Percentiles rank a stretch among this genome's conserved stretches.
phyloP scores from a whole-genome alignment of 2,888 invertebrate genomes.

The Laothoe populi region DNA sequence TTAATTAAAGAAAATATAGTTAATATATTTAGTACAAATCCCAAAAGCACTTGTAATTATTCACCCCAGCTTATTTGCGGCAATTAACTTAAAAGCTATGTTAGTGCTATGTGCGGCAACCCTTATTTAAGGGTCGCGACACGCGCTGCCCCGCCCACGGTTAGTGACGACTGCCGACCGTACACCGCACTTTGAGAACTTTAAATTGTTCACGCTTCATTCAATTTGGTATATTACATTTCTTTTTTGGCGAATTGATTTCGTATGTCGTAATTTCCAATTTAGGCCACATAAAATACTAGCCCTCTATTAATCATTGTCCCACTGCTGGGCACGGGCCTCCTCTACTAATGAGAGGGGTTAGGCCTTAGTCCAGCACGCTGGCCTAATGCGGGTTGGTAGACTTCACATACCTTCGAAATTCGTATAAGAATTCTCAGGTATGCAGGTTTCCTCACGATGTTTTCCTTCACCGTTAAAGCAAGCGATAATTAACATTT shows the following conservation, averaged over 20 bases:
- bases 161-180: conserved; percentile 61
- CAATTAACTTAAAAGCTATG: conserved; percentile 79
- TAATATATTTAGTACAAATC: conserved; percentile 27
- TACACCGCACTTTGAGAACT: conserved; percentile 28
- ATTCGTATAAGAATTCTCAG: too few relatives aligned
- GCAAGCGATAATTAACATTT: too few relatives aligned
- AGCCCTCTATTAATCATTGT: too few relatives aligned
- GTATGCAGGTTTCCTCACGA: too few relatives aligned
- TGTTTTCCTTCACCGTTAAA: too few relatives aligned
- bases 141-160: conserved; percentile 76
- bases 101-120: conserved; percentile 67
- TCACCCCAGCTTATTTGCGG: conserved; percentile 64
- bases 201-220: conserved; percentile 22
- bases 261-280: not conserved
- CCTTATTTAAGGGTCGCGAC: conserved; percentile 72
- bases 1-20: conserved; percentile 21
- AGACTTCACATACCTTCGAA: too few relatives aligned
- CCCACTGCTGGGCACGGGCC: too few relatives aligned
- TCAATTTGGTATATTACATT: conserved; percentile 19
- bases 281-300: too few relatives aligned
- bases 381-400: too few relatives aligned
- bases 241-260: not conserved
- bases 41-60: conserved; percentile 46
- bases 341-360: too few relatives aligned
- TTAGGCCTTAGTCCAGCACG: too few relatives aligned